Base-by-base conservation (phyloP, 2,797 vertebrate species). In the Furcifer pardalis region DNA sequence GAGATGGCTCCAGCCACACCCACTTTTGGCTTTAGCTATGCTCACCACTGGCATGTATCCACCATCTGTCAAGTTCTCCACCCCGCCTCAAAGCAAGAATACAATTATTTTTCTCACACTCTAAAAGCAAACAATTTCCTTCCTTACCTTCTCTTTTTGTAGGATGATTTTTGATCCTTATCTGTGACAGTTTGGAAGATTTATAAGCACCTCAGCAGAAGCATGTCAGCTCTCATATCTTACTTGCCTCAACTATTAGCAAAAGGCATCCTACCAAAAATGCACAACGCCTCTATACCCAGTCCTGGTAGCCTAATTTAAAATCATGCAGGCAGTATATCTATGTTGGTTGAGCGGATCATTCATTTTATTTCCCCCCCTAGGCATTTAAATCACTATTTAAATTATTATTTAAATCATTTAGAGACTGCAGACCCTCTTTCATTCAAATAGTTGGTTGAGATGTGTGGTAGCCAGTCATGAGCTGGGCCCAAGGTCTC, bases 151-250 rank as follows among this genome's bases (percentile, higher is more conserved):
- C 49, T 78, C 37, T 46, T 78, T 62, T 59, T 32, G 19, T 73
- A 52, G 69, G 59, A 42, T 42, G 5, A n/a, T n/a, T 63, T 37
- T 17, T 37, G 25, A 10, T 74, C 44, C 42, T 84, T 79, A 65
- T 65, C 32, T 85, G 56, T 84, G 59, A 63, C 23, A 49, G 30
- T 72, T 79, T 69, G 62, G 49, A 46, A 77, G 66, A 40, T 35
- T 76, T 40, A 56, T 52, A 37, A 5, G n/a, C 69, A 37, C 65
- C 74, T 69, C 62, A 59, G 49, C 63, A 76, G 8, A 27, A 49
- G 13, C 35, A 63, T 7, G 49, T 69, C 30, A 17, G 13, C 68
- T 59, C 40, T 77, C 40, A 63, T 37, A 25, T 62, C 17, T 60
- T 60, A n/a, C 19, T n/a, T 52, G 49, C 49, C 8, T 15, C 49